Conservation (phyloP, 2,888 invertebrate species). For the Odontomyia ornata region DNA sequence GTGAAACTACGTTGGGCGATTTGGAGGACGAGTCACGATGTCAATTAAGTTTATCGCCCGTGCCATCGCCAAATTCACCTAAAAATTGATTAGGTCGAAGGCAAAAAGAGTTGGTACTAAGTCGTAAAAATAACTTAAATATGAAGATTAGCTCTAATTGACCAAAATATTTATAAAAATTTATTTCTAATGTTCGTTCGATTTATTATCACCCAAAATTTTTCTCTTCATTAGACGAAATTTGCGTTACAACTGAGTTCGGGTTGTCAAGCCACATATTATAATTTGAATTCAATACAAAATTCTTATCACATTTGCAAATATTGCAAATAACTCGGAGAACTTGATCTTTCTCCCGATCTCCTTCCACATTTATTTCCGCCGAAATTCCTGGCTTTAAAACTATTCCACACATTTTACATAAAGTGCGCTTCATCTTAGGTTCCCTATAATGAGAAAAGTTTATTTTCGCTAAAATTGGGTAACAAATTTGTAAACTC, state of each 20-base stretch:
- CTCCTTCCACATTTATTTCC: constrained; percentile 48
- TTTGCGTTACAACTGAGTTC: constrained; percentile 55
- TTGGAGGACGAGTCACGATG: no score
- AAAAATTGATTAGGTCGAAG: no score
- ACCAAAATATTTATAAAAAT: no score
- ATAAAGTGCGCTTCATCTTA: constrained; percentile 59
- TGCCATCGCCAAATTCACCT: no score
- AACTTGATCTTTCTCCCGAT: constrained; percentile 36
- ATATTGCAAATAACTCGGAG: constrained; percentile 55
- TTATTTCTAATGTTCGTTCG: no score
- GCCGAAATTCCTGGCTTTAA: constrained; percentile 58
- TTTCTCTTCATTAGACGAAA: background rate
- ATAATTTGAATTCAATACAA: constrained; percentile 55
- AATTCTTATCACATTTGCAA: constrained; percentile 56
- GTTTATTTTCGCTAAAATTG: background rate
- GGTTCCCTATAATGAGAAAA: constrained; percentile 57
- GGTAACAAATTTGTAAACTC: constrained; percentile 47
- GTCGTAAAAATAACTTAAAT: no score
- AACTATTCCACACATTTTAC: constrained; percentile 59
- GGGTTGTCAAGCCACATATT: constrained; percentile 61
- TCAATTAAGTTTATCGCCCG: no score
- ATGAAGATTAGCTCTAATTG: no score
- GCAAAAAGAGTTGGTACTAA: no score
- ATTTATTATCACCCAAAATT: background rate
- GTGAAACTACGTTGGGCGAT: no score